These are phyloP conservation scores for Meteorus colon DNA, from an alignment of 2,888 invertebrate species.

Conservation along the genomic window DNA sequence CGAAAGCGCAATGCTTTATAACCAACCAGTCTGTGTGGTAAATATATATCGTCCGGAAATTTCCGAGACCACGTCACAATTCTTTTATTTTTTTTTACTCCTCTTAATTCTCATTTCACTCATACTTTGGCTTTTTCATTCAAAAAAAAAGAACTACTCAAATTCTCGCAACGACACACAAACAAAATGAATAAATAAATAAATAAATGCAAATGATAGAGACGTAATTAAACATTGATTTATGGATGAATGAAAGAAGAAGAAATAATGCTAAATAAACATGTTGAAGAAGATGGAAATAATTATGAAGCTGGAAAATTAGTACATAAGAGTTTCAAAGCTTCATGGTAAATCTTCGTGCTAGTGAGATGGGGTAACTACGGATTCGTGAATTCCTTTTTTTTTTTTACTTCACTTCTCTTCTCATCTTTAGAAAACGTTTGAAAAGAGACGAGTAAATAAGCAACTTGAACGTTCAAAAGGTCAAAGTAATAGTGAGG, in stretches of 20 bases:
- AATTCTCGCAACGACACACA: neutral
- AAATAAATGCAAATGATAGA: neutral
- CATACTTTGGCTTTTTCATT: neutral
- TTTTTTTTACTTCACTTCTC: neutral
- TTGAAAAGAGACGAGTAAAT: conserved; percentile 2
- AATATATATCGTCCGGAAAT: conserved; percentile 20
- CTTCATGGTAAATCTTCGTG: too few relatives aligned
- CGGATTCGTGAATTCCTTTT: neutral
- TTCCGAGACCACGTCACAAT: neutral
- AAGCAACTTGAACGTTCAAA: conserved; percentile 5
- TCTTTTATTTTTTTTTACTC: neutral
- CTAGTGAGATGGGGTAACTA: neutral
- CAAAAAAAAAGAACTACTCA: neutral
- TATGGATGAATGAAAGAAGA: neutral
- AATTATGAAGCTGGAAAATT: too few relatives aligned
- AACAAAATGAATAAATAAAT: neutral
- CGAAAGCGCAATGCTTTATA: conserved; percentile 41
- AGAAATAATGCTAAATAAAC: neutral
- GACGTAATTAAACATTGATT: neutral
- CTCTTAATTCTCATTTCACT: neutral
- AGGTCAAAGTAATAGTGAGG: neutral
- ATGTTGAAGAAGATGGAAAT: too few relatives aligned
- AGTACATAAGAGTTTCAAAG: too few relatives aligned
- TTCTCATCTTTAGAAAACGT: neutral
- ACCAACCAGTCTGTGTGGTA: conserved; percentile 17